These are phyloP conservation scores for Apteryx mantelli DNA, from an alignment of 2,113 vertebrate genomes.

Conservation along the genomic window DNA sequence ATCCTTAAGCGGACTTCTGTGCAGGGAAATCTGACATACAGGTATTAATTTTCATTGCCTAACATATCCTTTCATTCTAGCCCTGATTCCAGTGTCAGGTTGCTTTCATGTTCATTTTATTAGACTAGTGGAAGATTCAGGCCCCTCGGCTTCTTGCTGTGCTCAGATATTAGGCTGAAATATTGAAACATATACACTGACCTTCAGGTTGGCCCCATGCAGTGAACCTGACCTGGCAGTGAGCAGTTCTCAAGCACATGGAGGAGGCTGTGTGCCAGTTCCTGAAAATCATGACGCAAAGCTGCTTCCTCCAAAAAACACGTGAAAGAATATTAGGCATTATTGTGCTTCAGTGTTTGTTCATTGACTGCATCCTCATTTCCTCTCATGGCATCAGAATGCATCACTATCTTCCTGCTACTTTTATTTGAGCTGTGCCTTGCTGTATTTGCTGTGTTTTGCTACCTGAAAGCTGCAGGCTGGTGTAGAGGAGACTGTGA, in stretches of 20 bases:
- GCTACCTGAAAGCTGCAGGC: conserved; percentile 39
- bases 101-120: neutral
- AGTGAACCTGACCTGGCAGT: neutral
- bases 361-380: neutral
- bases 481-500: conserved; percentile 50
- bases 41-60: neutral
- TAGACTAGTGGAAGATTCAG: neutral
- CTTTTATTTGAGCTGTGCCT: neutral
- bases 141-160: neutral
- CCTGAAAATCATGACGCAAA: neutral
- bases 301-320: neutral
- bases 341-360: neutral
- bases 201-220: neutral
- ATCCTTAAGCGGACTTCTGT: neutral
- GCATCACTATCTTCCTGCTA: neutral
- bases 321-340: neutral
- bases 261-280: neutral
- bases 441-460: neutral
- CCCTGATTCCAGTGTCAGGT: neutral
- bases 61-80: neutral
- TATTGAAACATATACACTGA: neutral
- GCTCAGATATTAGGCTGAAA: neutral
- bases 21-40: neutral
- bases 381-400: neutral
- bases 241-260: neutral